Percentiles rank a stretch among this genome's conserved stretches.
Evolutionary conservation across 2,888 invertebrate species (phyloP).

Genomic region (Tipula helvola): DNA sequence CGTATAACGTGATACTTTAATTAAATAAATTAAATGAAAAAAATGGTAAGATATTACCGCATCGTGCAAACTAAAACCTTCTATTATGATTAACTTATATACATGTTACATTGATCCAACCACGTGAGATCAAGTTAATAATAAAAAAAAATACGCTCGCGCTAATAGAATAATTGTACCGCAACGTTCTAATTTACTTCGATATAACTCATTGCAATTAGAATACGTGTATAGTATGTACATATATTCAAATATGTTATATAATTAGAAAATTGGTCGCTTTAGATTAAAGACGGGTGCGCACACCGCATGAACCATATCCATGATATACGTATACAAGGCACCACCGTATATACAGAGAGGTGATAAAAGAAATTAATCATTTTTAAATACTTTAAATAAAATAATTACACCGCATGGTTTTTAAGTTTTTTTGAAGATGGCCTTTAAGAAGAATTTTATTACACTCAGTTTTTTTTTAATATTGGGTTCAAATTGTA

Average conservation of each 20-base stretch:
- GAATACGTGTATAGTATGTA: too few relatives aligned
- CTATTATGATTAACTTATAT: neutral
- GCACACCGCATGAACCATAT: neutral
- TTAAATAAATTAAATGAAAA: neutral
- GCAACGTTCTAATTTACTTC: neutral
- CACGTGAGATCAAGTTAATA: neutral
- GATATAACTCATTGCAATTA: neutral
- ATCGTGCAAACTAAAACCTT: neutral
- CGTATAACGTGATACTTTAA: neutral
- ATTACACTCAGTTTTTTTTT: neutral
- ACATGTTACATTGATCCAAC: neutral
- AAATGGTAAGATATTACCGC: neutral
- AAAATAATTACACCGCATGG: neutral
- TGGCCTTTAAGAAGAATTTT: neutral
- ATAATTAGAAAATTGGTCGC: neutral
- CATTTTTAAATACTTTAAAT: neutral
- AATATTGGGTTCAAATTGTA: neutral
- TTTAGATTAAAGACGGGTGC: neutral
- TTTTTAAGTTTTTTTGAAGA: too few relatives aligned
- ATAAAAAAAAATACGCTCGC: neutral
- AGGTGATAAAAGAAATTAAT: neutral
- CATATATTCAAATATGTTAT: neutral
- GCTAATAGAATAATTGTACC: neutral
- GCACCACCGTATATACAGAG: neutral
- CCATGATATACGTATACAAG: neutral